phyloP scores from a whole-genome alignment of 2,888 invertebrate genomes.

The Eumerus sabulonum region DNA sequence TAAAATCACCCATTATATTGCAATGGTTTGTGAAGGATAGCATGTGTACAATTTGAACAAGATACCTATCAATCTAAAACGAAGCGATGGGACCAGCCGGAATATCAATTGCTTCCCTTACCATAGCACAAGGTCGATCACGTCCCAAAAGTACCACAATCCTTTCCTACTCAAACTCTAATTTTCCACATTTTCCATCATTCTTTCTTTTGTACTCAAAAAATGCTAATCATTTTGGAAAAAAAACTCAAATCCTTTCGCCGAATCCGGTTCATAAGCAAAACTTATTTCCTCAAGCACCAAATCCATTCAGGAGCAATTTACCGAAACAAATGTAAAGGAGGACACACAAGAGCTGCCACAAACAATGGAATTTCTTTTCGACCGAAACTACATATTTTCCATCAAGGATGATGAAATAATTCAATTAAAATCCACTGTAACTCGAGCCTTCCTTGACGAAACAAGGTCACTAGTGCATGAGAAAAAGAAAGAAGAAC shows the following conservation, averaged over 20 bases:
- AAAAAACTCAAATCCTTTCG: conserved; percentile 8
- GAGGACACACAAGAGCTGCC: conserved; percentile 38
- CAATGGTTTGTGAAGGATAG: too few species aligned
- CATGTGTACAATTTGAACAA: too few species aligned
- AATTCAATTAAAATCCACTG: conserved; percentile 53
- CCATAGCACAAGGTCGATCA: too few species aligned
- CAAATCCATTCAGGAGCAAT: conserved; percentile 30
- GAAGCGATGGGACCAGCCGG: too few species aligned
- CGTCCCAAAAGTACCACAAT: background rate
- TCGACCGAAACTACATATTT: background rate
- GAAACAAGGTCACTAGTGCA: background rate
- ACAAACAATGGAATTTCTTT: conserved; percentile 60
- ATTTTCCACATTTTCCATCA: conserved; percentile 49
- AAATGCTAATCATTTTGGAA: conserved; percentile 33
- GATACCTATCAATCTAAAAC: too few species aligned
- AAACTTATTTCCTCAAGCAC: conserved; percentile 39
- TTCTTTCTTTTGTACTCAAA: conserved; percentile 35
- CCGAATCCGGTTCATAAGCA: conserved; percentile 28
- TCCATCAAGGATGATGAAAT: conserved; percentile 36
- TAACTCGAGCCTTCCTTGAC: conserved; percentile 8
- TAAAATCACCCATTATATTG: too few species aligned
- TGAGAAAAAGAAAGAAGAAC: background rate
- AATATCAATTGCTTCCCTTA: too few species aligned
- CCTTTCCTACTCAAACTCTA: conserved; percentile 26
- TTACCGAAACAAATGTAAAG: conserved; percentile 8